Percentiles rank a stretch among this genome's conserved stretches.
Evolutionary conservation across 2,888 invertebrate species (phyloP).

Genomic region (Trichogramma dendrolimi): DNA sequence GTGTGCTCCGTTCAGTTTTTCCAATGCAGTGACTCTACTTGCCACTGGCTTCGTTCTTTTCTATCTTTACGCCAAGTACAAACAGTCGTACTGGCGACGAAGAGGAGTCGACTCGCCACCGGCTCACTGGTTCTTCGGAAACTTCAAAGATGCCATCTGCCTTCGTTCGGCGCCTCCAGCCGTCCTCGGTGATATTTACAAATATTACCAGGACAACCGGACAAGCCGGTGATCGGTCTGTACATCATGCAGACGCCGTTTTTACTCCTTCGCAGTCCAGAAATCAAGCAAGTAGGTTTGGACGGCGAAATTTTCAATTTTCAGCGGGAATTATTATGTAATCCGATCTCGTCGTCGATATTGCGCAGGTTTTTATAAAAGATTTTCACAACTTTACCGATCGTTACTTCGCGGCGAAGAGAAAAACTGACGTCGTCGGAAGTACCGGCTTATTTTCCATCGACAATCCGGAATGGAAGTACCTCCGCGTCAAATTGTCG

Average conservation of each 20-base stretch:
- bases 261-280: conserved; percentile 51
- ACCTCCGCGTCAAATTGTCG: conserved; percentile 53
- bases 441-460: conserved; percentile 48
- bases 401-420: conserved; percentile 46
- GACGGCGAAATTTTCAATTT: too few species aligned
- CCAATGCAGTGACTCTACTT: background rate
- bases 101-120: conserved; percentile 36
- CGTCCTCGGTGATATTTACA: conserved; percentile 34
- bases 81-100: conserved; percentile 40
- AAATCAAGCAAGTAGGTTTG: conserved; percentile 44
- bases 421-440: conserved; percentile 42
- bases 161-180: conserved; percentile 36
- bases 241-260: conserved; percentile 53
- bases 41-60: conserved; percentile 13
- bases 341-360: too few species aligned
- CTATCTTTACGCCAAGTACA: conserved; percentile 35
- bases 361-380: conserved; percentile 49
- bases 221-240: conserved; percentile 50
- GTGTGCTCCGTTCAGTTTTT: background rate
- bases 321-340: too few species aligned
- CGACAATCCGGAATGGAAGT: conserved; percentile 55
- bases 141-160: conserved; percentile 38
- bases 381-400: conserved; percentile 53
- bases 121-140: conserved; percentile 36
- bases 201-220: conserved; percentile 14